Evolutionary conservation across 2,113 vertebrate species (phyloP).

Genomic region (Martes martes): DNA sequence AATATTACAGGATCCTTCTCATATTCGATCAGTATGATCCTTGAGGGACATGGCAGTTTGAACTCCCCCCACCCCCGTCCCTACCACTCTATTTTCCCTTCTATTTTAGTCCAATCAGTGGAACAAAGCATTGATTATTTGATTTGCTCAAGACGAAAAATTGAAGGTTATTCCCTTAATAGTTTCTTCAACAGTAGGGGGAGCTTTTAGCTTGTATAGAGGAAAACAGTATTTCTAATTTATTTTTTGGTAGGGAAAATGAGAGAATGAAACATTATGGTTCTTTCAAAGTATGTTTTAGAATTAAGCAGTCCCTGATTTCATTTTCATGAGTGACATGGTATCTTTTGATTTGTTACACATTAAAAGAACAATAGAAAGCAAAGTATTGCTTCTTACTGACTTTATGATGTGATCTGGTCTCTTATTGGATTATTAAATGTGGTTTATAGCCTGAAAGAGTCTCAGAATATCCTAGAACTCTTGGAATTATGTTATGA

Average conservation of each 20-base stretch:
- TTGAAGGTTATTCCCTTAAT: not conserved
- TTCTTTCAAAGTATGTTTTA: constrained; percentile 46
- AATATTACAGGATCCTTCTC: not conserved
- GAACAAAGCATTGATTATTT: not conserved
- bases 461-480: not conserved
- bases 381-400: not conserved
- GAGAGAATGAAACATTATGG: not conserved
- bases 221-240: not conserved
- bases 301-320: constrained; percentile 39
- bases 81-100: not conserved
- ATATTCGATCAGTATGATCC: too few species aligned
- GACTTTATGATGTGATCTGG: not conserved
- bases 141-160: constrained; percentile 17
- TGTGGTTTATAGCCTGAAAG: not conserved
- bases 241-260: constrained; percentile 13
- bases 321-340: not conserved
- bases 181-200: constrained; percentile 69
- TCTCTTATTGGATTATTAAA: not conserved
- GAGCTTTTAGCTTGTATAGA: constrained; percentile 66
- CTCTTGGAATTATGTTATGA: not conserved
- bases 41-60: not conserved
- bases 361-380: not conserved
- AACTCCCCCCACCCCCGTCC: too few species aligned
- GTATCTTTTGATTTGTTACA: not conserved
- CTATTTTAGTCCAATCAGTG: not conserved